Evolutionary conservation across 2,797 vertebrate species (phyloP).

Genomic region (Esox lucius): DNA sequence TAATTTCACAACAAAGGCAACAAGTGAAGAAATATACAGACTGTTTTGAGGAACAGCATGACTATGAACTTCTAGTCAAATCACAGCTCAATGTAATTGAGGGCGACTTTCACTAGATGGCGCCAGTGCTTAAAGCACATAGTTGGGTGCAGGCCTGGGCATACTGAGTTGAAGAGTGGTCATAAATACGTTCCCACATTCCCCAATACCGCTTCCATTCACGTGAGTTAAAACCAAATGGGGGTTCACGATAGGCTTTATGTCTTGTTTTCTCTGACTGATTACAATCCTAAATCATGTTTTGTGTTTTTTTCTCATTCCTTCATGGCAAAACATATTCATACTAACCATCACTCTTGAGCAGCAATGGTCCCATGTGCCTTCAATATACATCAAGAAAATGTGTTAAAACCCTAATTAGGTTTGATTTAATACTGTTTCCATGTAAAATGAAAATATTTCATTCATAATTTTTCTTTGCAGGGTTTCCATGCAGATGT

Average conservation of each 20-base stretch:
- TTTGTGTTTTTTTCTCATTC: too few species aligned
- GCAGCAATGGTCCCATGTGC: too few species aligned
- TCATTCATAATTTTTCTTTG: background rate
- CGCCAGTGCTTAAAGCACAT: background rate
- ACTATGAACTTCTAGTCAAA: background rate
- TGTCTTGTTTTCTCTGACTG: too few species aligned
- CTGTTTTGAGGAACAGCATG: background rate
- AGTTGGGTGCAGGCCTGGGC: too few species aligned
- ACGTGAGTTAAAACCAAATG: background rate
- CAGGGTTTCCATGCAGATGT: conserved; percentile 11
- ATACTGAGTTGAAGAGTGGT: background rate
- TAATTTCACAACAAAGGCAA: background rate
- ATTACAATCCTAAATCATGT: too few species aligned
- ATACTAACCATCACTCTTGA: too few species aligned
- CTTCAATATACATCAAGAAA: background rate
- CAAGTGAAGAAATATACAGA: background rate
- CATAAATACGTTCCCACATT: background rate
- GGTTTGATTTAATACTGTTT: background rate
- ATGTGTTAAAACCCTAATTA: background rate
- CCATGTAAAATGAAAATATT: conserved; percentile 2
- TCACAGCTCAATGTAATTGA: background rate
- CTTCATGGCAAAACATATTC: too few species aligned
- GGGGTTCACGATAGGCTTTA: background rate
- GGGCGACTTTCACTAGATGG: background rate
- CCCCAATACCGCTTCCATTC: background rate